phyloP scores from a whole-genome alignment of 1,140 invertebrate genomes.

The Cyrtorhinus lividipennis region DNA sequence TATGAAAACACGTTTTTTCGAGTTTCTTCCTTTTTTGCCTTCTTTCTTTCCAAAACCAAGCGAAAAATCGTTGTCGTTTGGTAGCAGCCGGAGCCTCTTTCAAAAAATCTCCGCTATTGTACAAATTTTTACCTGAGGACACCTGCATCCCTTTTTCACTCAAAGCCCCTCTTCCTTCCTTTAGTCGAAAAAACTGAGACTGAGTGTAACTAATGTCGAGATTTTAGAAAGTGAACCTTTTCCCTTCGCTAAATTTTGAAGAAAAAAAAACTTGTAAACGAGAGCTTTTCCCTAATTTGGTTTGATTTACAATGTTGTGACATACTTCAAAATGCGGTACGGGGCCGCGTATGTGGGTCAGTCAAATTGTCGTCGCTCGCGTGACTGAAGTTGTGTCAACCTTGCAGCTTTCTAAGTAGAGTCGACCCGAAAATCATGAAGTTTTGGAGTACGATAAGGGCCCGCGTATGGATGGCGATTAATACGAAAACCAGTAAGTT shows the following conservation, averaged over 20 bases:
- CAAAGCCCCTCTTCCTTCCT: background rate
- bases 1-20: background rate
- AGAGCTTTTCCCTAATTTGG: background rate
- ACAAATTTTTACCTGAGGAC: background rate
- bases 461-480: too few relatives aligned
- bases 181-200: background rate
- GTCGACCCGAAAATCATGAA: too few relatives aligned
- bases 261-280: background rate
- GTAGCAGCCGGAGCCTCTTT: background rate
- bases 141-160: background rate
- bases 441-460: too few relatives aligned
- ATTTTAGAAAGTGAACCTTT: background rate
- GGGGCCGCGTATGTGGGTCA: background rate
- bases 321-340: background rate
- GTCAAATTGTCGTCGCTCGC: background rate
- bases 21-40: background rate
- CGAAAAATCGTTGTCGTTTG: background rate
- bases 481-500: too few relatives aligned
- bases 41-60: background rate
- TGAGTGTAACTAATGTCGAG: background rate
- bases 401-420: background rate
- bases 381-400: background rate
- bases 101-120: background rate
- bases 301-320: background rate
- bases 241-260: background rate